A percentile compares a stretch with the other conserved stretches of the same genome.
Evolutionary conservation across 2,888 invertebrate species (phyloP).

Genomic region (Lasiommata megera): DNA sequence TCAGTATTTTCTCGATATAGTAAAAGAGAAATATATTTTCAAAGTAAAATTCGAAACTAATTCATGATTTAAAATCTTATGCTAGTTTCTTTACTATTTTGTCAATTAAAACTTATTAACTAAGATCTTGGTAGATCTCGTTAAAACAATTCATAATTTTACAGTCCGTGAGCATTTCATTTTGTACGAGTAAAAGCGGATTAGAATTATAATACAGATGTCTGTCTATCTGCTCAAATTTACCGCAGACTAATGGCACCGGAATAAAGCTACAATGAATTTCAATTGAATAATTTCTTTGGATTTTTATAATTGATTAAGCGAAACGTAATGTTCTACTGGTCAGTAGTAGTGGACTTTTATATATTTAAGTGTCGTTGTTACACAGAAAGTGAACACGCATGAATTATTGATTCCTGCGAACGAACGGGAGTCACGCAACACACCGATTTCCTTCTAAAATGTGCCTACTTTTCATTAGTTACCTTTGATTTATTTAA

Average conservation of each 20-base stretch:
- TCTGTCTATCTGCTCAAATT: neutral
- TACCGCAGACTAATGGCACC: neutral
- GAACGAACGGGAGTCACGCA: conserved; percentile 32
- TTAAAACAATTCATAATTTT: no score
- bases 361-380: conserved; percentile 10
- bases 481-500: neutral
- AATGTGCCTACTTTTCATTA: neutral
- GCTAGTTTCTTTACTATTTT: no score
- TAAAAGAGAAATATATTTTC: no score
- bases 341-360: neutral
- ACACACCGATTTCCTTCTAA: conserved; percentile 17
- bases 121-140: no score
- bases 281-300: neutral
- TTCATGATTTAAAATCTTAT: no score
- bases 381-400: conserved; percentile 35
- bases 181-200: no score
- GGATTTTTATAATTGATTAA: neutral
- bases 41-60: no score
- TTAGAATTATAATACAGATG: no score
- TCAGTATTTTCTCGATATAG: no score
- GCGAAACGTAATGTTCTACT: neutral
- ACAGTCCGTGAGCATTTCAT: no score
- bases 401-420: conserved; percentile 34
- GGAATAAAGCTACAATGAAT: neutral
- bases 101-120: no score